Percentiles rank a stretch among this genome's conserved stretches.
Conservation (phyloP, 2,113 vertebrate species). For the Caranx ignobilis region DNA sequence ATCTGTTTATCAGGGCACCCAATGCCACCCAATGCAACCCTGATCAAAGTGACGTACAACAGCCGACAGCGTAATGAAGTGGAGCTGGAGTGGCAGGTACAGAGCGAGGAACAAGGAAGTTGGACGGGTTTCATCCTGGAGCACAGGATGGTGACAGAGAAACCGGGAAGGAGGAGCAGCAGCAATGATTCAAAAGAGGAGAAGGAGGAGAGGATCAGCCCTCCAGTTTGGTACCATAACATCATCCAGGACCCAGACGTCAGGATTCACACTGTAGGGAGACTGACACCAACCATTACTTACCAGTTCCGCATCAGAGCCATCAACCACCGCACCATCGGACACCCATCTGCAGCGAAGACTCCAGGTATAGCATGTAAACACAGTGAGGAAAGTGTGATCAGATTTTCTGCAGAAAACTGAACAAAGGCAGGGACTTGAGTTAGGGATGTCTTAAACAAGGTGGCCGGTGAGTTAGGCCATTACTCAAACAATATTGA, state of each 20-base stretch:
- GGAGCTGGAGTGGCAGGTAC: conserved; percentile 87
- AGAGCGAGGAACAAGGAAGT: conserved; percentile 65
- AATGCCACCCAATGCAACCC: conserved; percentile 89
- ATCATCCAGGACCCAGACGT: conserved; percentile 83
- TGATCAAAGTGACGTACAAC: conserved; percentile 85
- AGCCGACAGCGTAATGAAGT: conserved; percentile 86
- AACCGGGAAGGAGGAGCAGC: conserved; percentile 18
- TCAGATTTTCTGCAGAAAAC: not conserved
- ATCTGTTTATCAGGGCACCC: conserved; percentile 83
- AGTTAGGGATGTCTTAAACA: conserved; percentile 2
- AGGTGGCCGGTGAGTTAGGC: conserved; percentile 4
- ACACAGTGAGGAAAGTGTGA: not conserved
- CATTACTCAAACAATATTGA: not conserved
- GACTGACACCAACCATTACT: conserved; percentile 84
- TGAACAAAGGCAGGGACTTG: not conserved
- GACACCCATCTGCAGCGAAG: conserved; percentile 89
- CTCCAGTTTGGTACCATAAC: conserved; percentile 83
- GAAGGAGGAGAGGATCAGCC: conserved; percentile 5
- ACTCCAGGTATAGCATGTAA: conserved; percentile 87
- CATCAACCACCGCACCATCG: conserved; percentile 89
- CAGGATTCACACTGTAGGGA: conserved; percentile 82
- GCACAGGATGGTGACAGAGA: conserved; percentile 75
- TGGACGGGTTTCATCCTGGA: conserved; percentile 90
- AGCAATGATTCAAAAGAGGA: conserved; percentile 29
- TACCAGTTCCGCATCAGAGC: conserved; percentile 90